Evolutionary conservation across 1,140 invertebrate species (phyloP).

Genomic region (Augochlora pura): DNA sequence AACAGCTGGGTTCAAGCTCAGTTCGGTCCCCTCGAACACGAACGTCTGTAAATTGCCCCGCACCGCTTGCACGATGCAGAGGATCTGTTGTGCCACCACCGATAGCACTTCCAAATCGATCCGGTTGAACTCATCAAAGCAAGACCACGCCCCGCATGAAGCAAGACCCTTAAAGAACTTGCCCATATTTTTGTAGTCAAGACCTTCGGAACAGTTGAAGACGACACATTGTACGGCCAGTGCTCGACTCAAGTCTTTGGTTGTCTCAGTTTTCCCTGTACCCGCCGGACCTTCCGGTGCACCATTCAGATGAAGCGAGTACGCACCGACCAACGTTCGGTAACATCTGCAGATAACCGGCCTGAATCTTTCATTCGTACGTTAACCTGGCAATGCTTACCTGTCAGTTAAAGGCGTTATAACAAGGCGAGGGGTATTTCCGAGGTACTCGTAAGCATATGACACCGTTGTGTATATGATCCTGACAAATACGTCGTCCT

Average conservation of each 20-base stretch:
- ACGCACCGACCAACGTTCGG: constrained; percentile 92
- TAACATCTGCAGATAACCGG: constrained; percentile 83
- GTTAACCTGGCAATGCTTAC: constrained; percentile 40
- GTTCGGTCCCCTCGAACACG: constrained; percentile 91
- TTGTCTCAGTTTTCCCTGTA: constrained; percentile 94
- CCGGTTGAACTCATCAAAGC: constrained; percentile 97
- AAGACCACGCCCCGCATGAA: constrained; percentile 94
- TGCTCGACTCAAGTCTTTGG: constrained; percentile 94
- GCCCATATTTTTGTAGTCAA: constrained; percentile 96
- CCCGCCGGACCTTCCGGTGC: constrained; percentile 94
- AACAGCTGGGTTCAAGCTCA: constrained; percentile 89
- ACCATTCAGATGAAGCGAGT: constrained; percentile 92
- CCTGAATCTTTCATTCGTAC: too few relatives aligned
- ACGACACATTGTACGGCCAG: constrained; percentile 95
- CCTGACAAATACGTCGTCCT: constrained; percentile 89
- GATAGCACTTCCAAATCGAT: constrained; percentile 94
- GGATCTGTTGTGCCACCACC: constrained; percentile 91
- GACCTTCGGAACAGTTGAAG: constrained; percentile 96
- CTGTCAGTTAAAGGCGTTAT: constrained; percentile 85
- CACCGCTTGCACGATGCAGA: constrained; percentile 90
- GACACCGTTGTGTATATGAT: constrained; percentile 92
- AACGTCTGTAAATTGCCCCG: constrained; percentile 86
- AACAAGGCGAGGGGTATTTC: constrained; percentile 87
- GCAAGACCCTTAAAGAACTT: constrained; percentile 95
- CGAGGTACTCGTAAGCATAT: constrained; percentile 96